phyloP scores from a whole-genome alignment of 2,797 vertebrate genomes.

The Poeciliopsis infans region DNA sequence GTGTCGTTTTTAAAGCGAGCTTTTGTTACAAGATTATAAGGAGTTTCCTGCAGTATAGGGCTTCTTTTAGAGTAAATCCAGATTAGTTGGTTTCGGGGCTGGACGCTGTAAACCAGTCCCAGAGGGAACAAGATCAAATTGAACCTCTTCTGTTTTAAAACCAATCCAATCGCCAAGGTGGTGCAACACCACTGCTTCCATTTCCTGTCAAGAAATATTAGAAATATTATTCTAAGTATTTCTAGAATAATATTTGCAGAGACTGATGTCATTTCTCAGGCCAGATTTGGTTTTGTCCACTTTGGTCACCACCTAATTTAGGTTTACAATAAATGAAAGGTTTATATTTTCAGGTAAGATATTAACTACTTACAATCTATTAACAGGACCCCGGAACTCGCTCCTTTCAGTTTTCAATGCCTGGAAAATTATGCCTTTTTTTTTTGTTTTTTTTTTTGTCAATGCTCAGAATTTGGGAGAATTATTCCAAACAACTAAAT shows the following conservation, averaged over 20 bases:
- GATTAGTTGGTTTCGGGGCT: neutral
- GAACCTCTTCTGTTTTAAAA: neutral
- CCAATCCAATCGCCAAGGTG: neutral
- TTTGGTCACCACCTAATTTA: neutral
- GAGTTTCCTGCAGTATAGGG: neutral
- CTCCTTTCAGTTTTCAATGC: neutral
- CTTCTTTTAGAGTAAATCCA: neutral
- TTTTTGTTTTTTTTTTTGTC: neutral
- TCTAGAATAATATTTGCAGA: neutral
- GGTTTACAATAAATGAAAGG: neutral
- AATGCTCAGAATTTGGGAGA: neutral
- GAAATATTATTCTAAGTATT: neutral
- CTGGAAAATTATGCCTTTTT: neutral
- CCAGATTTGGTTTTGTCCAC: neutral
- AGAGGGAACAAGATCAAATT: neutral
- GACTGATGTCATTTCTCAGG: neutral
- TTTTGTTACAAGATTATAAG: neutral
- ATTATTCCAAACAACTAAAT: neutral
- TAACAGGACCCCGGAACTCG: neutral
- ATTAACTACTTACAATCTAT: neutral
- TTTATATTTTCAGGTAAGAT: neutral
- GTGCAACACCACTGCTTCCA: neutral
- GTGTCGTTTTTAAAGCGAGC: neutral
- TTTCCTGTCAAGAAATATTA: neutral
- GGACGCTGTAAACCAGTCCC: neutral